A percentile compares a stretch with the other conserved stretches of the same genome.
Evolutionary conservation across 2,113 vertebrate genomes (phyloP).

Genomic region (Myodes glareolus): DNA sequence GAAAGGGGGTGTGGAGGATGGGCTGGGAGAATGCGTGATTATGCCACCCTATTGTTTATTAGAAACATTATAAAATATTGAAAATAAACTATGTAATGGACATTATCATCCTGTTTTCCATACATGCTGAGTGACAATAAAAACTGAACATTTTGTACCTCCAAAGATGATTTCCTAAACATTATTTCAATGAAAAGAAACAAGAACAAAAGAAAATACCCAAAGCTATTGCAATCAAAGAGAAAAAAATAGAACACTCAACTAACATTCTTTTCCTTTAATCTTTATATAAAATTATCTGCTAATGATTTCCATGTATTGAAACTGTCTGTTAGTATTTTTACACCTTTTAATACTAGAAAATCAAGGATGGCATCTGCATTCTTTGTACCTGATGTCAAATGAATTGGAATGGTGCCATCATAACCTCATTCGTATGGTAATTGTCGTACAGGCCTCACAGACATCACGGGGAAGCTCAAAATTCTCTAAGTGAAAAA

Average conservation of each 20-base stretch:
- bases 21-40: neutral
- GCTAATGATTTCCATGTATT: constrained; percentile 44
- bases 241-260: constrained; percentile 21
- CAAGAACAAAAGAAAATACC: neutral
- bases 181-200: constrained; percentile 72
- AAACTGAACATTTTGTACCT: neutral
- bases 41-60: neutral
- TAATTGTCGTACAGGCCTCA: constrained; percentile 62
- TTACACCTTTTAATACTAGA: constrained; percentile 57
- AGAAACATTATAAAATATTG: constrained; percentile 15
- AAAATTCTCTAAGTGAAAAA: constrained; percentile 64
- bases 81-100: neutral
- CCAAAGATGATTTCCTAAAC: constrained; percentile 46
- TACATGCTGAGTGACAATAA: neutral
- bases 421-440: constrained; percentile 60
- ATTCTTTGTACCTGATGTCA: constrained; percentile 65
- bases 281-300: constrained; percentile 66
- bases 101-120: neutral
- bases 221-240: constrained; percentile 10
- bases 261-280: constrained; percentile 48
- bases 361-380: constrained; percentile 50
- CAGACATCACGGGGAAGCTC: constrained; percentile 54
- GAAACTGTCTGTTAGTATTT: constrained; percentile 44
- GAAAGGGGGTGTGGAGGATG: neutral
- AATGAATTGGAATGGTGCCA: constrained; percentile 49